These are phyloP conservation scores for Heliocidaris erythrogramma DNA, from an alignment of 35 echinoderm and acorn worm genomes.

Conservation along the genomic window DNA sequence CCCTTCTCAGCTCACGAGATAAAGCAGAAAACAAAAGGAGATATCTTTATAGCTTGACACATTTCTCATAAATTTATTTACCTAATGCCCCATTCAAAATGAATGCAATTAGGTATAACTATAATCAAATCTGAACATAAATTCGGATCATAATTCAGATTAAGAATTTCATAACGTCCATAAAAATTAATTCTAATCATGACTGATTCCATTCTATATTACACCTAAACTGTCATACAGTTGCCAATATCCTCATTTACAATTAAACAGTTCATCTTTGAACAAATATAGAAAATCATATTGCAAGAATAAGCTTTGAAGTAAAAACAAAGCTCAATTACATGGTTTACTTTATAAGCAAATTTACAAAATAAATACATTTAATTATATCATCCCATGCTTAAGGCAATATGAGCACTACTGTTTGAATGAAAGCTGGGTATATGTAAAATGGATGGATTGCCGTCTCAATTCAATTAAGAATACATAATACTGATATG, in stretches of 20 bases:
- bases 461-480: not conserved
- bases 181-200: not conserved
- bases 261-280: not conserved
- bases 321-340: not conserved
- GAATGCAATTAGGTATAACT: not conserved
- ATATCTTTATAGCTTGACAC: too few relatives aligned
- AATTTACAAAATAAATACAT: too few relatives aligned
- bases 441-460: too few relatives aligned
- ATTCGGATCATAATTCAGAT: not conserved
- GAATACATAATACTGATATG: too few relatives aligned
- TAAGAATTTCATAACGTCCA: not conserved
- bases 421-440: too few relatives aligned
- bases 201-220: not conserved
- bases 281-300: not conserved
- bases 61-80: not conserved
- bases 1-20: too few relatives aligned
- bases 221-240: not conserved
- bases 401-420: too few relatives aligned
- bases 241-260: not conserved
- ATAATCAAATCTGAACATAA: not conserved
- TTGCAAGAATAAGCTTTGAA: too few relatives aligned
- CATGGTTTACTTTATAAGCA: not conserved
- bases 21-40: too few relatives aligned
- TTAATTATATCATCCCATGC: too few relatives aligned
- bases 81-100: not conserved